Base-by-base conservation (phyloP, 2,888 invertebrate species). In the Chloroclysta siterata region DNA sequence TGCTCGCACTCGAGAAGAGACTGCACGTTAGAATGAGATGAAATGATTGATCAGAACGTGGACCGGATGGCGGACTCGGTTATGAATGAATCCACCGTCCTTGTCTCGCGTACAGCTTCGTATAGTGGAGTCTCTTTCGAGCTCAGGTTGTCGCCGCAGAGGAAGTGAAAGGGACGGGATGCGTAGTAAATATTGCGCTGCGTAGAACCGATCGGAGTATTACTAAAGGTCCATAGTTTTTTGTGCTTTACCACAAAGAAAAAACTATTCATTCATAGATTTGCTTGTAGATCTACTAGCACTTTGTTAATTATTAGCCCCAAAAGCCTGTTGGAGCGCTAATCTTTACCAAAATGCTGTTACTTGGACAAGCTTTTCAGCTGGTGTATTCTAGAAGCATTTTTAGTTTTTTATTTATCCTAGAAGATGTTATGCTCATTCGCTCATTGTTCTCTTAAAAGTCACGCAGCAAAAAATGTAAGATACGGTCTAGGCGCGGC, bases 161-260 rank as follows among this genome's bases (percentile, higher is more conserved):
- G 93, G 93, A 92, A 93, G 93, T 91, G 93, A 93, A 91, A 92
- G 93, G 92, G 93, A 90, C 92, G 83, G 86, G 89, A 85, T 82
- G 82, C 86, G 92, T 93, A 93, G 93, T 93, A 92, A 92, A 93
- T 90, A 93, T 92, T 89, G 93, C 86, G 87, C 80, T 87, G 81
- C 74, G 81, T 85, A 81, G 83, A 83, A 80, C 82, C 81, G 78
- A 76, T 83, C 82, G 82, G 88, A 87, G 86, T 86, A 84, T 85
- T 84, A 84, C 82, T 81, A 85, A 85, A 86, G 84, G 82, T 78
- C 81, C 83, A 81, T 73, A 79, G 76, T 82, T 89, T 87, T 89
- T 91, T 91, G 83, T 89, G 76, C 67, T 59, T 47, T 69, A 78
- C 79, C 83, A 86, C 85, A 85, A 86, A 85, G 84, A 84, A 85